A percentile compares a stretch with the other conserved stretches of the same genome.
Evolutionary conservation across 37 sponge, comb jelly and placozoan species (phyloP).

Genomic region (Tethya wilhelma): DNA sequence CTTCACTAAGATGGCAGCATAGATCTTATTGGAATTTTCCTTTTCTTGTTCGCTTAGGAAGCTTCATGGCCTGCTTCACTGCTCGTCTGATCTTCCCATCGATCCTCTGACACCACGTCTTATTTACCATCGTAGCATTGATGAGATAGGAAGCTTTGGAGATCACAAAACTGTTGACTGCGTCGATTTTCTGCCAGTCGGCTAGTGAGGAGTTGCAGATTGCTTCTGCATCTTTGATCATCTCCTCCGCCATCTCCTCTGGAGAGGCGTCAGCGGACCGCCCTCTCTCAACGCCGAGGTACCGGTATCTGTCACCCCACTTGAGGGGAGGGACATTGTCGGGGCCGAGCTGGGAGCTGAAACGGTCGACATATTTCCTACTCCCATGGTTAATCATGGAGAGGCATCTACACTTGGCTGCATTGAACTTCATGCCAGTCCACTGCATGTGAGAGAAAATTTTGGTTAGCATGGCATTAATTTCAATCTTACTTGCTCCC

Average conservation of each 20-base stretch:
- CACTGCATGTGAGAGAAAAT: neutral
- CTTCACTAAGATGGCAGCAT: no score
- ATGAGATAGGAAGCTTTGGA: conserved; percentile 22
- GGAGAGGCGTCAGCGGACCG: no score
- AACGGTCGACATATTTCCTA: conserved; percentile 5
- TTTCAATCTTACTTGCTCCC: neutral
- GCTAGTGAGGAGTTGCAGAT: conserved; percentile 16
- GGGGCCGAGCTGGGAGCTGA: neutral
- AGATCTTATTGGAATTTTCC: no score
- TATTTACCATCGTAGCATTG: neutral
- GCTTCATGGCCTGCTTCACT: no score
- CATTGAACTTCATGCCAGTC: conserved; percentile 13
- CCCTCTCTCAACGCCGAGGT: conserved; percentile 40
- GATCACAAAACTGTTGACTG: conserved; percentile 30
- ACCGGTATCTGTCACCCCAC: conserved; percentile 26
- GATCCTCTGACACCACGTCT: no score
- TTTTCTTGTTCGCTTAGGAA: no score
- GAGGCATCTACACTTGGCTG: conserved; percentile 26
- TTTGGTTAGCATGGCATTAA: neutral
- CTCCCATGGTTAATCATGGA: conserved; percentile 11
- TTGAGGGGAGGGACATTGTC: conserved; percentile 21
- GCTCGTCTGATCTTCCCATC: no score
- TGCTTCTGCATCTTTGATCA: neutral
- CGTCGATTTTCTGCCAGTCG: conserved; percentile 69
- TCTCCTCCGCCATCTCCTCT: neutral